These are phyloP conservation scores for Sebastes wilsoni DNA, from an alignment of 2,797 vertebrate species.

Conservation along the genomic window DNA sequence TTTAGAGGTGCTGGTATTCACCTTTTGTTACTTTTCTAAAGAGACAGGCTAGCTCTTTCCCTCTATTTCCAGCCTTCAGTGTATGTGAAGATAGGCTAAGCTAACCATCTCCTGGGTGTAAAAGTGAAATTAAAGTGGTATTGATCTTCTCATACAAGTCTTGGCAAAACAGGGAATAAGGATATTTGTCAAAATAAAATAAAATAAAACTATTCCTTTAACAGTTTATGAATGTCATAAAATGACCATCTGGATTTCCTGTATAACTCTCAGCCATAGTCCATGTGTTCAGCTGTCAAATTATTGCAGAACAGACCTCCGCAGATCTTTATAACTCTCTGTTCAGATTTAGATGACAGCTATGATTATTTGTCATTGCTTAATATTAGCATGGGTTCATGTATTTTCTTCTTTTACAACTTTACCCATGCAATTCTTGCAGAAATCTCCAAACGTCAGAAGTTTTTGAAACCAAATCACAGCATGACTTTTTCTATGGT, in stretches of 20 bases:
- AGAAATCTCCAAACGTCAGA: too few relatives aligned
- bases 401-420: too few relatives aligned
- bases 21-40: background rate
- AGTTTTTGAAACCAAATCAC: too few relatives aligned
- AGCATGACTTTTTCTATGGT: too few relatives aligned
- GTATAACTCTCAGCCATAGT: background rate
- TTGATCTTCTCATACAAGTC: background rate
- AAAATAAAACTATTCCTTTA: background rate
- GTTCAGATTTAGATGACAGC: too few relatives aligned
- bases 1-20: background rate
- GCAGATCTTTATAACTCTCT: background rate
- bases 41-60: background rate
- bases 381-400: too few relatives aligned
- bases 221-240: background rate
- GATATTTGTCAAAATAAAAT: background rate
- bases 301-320: background rate
- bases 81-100: background rate
- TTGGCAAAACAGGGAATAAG: background rate
- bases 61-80: background rate
- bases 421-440: too few relatives aligned
- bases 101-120: background rate
- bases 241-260: background rate
- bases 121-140: background rate
- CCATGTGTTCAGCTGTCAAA: background rate
- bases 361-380: too few relatives aligned